Conservation (phyloP, 2,888 invertebrate species). For the Noctuana brunneofusca region DNA sequence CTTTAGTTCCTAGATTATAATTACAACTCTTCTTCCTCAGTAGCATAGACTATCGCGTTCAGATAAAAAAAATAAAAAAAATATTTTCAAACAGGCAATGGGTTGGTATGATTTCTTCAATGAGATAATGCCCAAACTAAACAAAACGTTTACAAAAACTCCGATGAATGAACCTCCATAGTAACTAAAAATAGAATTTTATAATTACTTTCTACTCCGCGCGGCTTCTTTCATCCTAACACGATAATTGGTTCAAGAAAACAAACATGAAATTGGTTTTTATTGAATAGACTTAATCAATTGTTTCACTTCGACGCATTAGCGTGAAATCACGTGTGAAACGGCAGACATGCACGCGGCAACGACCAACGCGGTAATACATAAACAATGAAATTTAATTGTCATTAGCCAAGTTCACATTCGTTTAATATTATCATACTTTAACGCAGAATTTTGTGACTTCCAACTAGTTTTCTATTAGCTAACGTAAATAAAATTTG, state of each 20-base stretch:
- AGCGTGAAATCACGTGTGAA: constrained; percentile 21
- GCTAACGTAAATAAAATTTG: too few relatives aligned
- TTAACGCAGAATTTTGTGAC: too few relatives aligned
- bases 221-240: background rate
- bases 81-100: too few relatives aligned
- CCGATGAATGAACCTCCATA: too few relatives aligned
- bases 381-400: constrained; percentile 8
- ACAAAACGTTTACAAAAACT: too few relatives aligned
- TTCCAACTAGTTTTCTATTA: too few relatives aligned
- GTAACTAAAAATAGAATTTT: background rate
- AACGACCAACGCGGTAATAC: constrained; percentile 15
- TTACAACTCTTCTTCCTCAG: too few relatives aligned
- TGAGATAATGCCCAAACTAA: too few relatives aligned
- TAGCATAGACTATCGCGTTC: too few relatives aligned
- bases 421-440: background rate
- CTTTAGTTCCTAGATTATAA: too few relatives aligned
- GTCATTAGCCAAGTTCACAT: constrained; percentile 1
- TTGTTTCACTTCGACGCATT: constrained; percentile 14
- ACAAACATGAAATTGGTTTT: constrained; percentile 8
- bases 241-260: background rate
- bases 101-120: too few relatives aligned
- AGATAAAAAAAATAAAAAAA: too few relatives aligned
- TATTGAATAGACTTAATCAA: constrained; percentile 5
- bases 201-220: background rate
- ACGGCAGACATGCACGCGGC: constrained; percentile 6